Evolutionary conservation across 2,797 vertebrate species (phyloP).

Genomic region (Smutsia temminckii): DNA sequence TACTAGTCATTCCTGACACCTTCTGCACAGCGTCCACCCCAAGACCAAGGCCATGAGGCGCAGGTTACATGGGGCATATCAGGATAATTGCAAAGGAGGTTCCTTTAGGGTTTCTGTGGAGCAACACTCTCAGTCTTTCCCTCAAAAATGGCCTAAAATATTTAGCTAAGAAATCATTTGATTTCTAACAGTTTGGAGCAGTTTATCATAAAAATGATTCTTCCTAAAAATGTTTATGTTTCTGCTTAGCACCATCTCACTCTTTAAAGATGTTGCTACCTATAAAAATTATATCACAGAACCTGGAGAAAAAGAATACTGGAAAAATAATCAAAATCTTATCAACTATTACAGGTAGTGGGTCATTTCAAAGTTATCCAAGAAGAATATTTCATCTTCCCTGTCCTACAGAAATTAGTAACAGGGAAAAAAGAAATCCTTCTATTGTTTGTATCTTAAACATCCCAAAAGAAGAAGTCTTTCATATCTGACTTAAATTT

Average conservation of each 20-base stretch:
- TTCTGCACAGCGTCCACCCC: fast-evolving
- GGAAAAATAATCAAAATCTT: not conserved
- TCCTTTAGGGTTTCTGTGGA: not conserved
- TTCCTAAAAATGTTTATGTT: not conserved
- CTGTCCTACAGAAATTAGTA: not conserved
- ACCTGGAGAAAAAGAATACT: not conserved
- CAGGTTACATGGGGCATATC: not conserved
- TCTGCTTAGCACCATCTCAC: not conserved
- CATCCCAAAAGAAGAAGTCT: not conserved
- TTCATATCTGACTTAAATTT: not conserved
- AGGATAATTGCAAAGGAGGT: not conserved
- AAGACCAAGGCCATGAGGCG: not conserved
- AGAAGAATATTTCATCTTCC: not conserved
- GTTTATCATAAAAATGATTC: not conserved
- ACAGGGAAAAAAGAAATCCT: not conserved
- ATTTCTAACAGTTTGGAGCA: not conserved
- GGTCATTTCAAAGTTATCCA: not conserved
- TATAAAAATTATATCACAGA: not conserved
- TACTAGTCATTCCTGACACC: not conserved
- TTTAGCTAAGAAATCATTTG: not conserved
- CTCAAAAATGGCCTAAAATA: not conserved
- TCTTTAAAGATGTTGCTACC: not conserved
- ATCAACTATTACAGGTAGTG: not conserved
- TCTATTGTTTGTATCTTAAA: not conserved
- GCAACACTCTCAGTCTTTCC: not conserved